Percentiles rank a stretch among this genome's conserved stretches.
These are phyloP conservation scores for Drosophila lacteicornis DNA, from an alignment of 1,140 invertebrate species.

Conservation along the genomic window DNA sequence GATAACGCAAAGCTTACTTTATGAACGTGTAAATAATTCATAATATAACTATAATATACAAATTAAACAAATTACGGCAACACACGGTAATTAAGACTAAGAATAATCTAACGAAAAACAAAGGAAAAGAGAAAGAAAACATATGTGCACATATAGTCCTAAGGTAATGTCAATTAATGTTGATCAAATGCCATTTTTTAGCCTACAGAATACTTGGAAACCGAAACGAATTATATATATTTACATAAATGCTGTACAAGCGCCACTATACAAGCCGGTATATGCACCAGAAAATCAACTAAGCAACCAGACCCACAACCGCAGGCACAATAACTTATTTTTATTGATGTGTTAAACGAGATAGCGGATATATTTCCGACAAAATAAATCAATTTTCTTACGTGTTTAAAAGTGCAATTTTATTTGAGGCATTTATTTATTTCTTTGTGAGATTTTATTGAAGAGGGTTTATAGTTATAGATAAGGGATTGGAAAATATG, in stretches of 20 bases:
- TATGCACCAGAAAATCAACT: slow-evolving; percentile 15
- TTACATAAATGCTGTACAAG: slow-evolving; percentile 24
- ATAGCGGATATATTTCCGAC: slow-evolving; percentile 32
- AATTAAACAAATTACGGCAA: slow-evolving; percentile 28
- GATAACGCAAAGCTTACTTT: slow-evolving; percentile 17
- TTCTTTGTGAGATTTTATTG: too few species aligned
- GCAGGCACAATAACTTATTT: slow-evolving; percentile 55
- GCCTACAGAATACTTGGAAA: slow-evolving; percentile 43
- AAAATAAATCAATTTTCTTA: slow-evolving; percentile 50
- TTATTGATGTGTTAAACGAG: slow-evolving; percentile 39
- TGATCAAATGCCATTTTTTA: slow-evolving; percentile 55
- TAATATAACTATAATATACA: background rate
- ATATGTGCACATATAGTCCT: slow-evolving; percentile 59
- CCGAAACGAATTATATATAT: slow-evolving; percentile 43
- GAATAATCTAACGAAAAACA: slow-evolving; percentile 4
- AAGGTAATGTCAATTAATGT: slow-evolving; percentile 60
- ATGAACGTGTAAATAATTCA: slow-evolving; percentile 31
- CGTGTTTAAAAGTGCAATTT: slow-evolving; percentile 29
- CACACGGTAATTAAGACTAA: slow-evolving; percentile 28
- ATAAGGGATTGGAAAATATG: too few species aligned
- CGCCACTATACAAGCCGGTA: slow-evolving; percentile 28
- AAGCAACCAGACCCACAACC: slow-evolving; percentile 18
- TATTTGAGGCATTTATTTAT: background rate
- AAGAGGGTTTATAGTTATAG: too few species aligned
- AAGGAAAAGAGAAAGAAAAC: slow-evolving; percentile 2